These are phyloP conservation scores for Falco concolor DNA, from an alignment of 2,797 vertebrate genomes.

Conservation along the genomic window DNA sequence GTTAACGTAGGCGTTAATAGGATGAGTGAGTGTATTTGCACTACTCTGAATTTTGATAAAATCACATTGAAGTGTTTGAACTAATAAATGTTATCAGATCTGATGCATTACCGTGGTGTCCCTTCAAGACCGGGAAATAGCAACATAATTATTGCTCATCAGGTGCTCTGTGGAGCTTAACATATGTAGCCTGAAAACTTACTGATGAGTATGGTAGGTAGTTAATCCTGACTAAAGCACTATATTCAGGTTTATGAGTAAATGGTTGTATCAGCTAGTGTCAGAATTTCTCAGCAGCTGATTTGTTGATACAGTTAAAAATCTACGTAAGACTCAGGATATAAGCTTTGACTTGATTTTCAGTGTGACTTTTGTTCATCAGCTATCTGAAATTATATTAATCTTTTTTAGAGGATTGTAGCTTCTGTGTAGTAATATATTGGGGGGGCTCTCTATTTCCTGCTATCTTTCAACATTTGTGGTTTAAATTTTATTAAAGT, in stretches of 20 bases:
- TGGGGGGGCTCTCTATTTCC: not conserved
- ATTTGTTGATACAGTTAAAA: not conserved
- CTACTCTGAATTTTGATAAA: not conserved
- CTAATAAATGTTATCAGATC: not conserved
- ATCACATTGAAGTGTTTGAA: not conserved
- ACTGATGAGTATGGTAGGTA: not conserved
- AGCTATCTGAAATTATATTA: not conserved
- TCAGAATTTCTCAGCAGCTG: not conserved
- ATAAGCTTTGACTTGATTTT: not conserved
- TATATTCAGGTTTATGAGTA: not conserved
- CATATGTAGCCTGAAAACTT: not conserved
- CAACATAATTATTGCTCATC: not conserved
- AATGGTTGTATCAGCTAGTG: not conserved
- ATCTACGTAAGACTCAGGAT: not conserved
- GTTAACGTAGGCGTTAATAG: not conserved
- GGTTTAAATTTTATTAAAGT: not conserved
- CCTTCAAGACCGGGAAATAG: not conserved
- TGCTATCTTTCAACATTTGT: not conserved
- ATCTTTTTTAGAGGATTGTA: not conserved
- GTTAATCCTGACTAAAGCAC: not conserved
- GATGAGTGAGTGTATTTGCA: not conserved
- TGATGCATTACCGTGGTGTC: not conserved
- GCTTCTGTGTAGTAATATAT: not conserved
- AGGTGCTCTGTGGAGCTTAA: slow-evolving; percentile 23
- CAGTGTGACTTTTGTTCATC: not conserved